A percentile compares a stretch with the other conserved stretches of the same genome.
Evolutionary conservation across 2,888 invertebrate genomes (phyloP).

Genomic region (Hipparchia semele): DNA sequence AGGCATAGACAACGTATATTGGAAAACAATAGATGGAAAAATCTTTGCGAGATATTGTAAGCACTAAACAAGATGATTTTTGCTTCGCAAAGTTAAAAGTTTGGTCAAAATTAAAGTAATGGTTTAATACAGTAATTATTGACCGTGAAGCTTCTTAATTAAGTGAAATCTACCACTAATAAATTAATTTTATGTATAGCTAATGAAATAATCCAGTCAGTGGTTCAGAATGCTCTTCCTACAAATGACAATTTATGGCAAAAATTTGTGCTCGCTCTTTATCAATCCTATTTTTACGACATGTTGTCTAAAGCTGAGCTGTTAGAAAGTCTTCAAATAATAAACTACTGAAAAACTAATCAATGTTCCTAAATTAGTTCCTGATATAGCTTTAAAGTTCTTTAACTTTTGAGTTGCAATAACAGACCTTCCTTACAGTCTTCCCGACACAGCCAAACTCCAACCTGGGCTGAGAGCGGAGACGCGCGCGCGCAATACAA

Average conservation of each 20-base stretch:
- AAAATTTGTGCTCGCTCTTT: too few species aligned
- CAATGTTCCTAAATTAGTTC: slow-evolving; percentile 47
- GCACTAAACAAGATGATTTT: background rate
- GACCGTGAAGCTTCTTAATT: too few species aligned
- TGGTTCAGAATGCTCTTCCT: too few species aligned
- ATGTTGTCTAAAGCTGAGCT: background rate
- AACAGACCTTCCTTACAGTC: slow-evolving; percentile 66
- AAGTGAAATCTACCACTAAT: too few species aligned
- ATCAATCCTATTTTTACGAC: background rate
- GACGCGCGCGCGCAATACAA: slow-evolving; percentile 69
- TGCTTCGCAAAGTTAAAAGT: too few species aligned
- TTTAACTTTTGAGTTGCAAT: slow-evolving; percentile 32
- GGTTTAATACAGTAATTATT: too few species aligned
- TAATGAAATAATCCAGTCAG: too few species aligned
- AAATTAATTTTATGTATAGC: too few species aligned
- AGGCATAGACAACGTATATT: background rate
- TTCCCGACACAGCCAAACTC: slow-evolving; percentile 68
- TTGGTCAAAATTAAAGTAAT: too few species aligned
- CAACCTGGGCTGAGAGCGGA: slow-evolving; percentile 56
- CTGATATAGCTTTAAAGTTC: slow-evolving; percentile 39
- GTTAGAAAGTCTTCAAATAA: slow-evolving; percentile 6
- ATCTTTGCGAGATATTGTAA: background rate
- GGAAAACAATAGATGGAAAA: background rate
- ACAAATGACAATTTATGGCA: too few species aligned
- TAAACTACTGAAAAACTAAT: slow-evolving; percentile 1